Evolutionary conservation across 2,113 vertebrate species (phyloP).

Genomic region (Ursus arctos): DNA sequence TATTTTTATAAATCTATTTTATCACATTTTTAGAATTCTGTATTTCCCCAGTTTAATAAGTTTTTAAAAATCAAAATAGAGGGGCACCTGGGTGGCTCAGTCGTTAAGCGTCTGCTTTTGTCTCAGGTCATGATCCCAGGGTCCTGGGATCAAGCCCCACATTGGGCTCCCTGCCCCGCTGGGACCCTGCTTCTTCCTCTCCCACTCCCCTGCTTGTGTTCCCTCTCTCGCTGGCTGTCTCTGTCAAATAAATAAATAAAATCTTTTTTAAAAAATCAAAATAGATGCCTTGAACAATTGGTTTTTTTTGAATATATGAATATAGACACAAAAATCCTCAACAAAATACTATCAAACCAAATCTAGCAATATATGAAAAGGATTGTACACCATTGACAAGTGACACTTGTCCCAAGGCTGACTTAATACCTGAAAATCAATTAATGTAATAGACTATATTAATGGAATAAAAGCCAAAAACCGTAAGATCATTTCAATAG

Average conservation of each 20-base stretch:
- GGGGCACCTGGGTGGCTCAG: too few species aligned
- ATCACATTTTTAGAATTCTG: background rate
- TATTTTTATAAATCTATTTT: background rate
- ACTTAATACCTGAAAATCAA: background rate
- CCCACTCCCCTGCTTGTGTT: too few species aligned
- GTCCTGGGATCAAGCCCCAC: too few species aligned
- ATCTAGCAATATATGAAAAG: background rate
- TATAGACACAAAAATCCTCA: background rate
- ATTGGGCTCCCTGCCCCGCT: too few species aligned
- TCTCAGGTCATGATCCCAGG: too few species aligned
- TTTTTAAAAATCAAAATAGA: background rate
- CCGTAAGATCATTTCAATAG: background rate
- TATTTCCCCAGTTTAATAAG: background rate
- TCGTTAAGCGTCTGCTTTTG: too few species aligned
- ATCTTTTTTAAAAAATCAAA: too few species aligned
- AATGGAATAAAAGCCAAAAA: background rate
- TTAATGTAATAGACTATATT: background rate
- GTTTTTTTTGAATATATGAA: background rate
- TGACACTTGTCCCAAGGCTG: background rate
- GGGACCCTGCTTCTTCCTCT: too few species aligned
- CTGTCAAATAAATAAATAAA: too few species aligned
- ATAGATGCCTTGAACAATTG: background rate
- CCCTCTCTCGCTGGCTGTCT: too few species aligned
- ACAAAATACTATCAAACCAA: background rate
- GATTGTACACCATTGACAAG: background rate